Conservation (phyloP, 2,113 vertebrate genomes). For the Regulus satrapa region DNA sequence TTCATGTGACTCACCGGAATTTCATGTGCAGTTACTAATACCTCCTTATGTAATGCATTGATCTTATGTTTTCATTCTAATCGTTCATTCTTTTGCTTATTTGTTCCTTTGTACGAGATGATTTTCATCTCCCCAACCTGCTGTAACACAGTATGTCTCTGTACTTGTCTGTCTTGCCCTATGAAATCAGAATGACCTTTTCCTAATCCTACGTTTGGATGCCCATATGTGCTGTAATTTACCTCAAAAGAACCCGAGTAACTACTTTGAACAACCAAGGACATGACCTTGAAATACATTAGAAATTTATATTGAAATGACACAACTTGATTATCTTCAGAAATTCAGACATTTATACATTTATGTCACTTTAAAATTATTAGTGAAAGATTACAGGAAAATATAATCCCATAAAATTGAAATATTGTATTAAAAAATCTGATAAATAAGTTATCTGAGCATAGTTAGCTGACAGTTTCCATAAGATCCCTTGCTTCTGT, state of each 20-base stretch:
- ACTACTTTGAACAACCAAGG: not conserved
- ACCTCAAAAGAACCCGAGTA: not conserved
- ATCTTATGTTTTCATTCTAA: not conserved
- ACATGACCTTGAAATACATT: not conserved
- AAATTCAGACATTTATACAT: not conserved
- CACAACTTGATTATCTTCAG: not conserved
- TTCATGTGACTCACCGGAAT: not conserved
- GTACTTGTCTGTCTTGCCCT: not conserved
- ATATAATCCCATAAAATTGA: not conserved
- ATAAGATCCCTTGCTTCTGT: not conserved
- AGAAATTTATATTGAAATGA: not conserved
- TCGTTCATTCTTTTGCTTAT: not conserved
- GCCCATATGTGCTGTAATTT: not conserved
- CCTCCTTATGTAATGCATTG: not conserved
- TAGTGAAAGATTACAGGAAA: not conserved
- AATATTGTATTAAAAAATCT: not conserved
- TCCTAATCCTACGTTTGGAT: not conserved
- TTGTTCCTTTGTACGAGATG: not conserved
- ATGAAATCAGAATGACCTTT: not conserved
- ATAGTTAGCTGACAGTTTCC: not conserved
- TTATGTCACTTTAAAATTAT: slow-evolving; percentile 4
- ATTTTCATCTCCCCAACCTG: not conserved
- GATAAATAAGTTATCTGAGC: slow-evolving; percentile 13
- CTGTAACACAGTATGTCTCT: not conserved
- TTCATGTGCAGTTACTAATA: not conserved